A percentile compares a stretch with the other conserved stretches of the same genome.
Evolutionary conservation across 2,888 invertebrate genomes (phyloP).

Genomic region (Rotaria socialis): DNA sequence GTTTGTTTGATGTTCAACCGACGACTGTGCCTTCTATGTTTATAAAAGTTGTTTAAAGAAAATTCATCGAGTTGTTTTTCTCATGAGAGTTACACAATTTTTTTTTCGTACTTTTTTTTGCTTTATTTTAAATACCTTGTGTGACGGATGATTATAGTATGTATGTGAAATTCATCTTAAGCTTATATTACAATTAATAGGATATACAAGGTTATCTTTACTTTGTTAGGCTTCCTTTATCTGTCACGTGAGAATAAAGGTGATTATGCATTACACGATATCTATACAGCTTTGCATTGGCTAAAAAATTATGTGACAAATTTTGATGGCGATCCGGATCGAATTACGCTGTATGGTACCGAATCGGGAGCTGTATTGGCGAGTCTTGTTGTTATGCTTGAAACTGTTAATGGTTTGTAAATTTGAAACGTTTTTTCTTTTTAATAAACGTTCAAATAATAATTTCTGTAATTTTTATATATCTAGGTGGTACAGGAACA

Average conservation of each 20-base stretch:
- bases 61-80: background rate
- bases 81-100: background rate
- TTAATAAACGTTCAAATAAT: too few species aligned
- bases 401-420: slow-evolving; percentile 23
- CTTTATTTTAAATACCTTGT: background rate
- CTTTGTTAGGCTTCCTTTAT: slow-evolving; percentile 16
- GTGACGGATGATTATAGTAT: background rate
- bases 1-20: background rate
- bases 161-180: background rate
- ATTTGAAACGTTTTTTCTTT: background rate
- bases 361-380: slow-evolving; percentile 12
- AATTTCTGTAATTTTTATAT: too few species aligned
- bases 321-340: slow-evolving; percentile 30
- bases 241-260: slow-evolving; percentile 32
- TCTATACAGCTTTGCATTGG: slow-evolving; percentile 33
- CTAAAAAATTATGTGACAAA: slow-evolving; percentile 16
- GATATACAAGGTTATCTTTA: background rate
- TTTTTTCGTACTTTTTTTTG: background rate
- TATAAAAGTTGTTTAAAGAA: background rate
- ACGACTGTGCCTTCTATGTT: background rate
- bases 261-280: slow-evolving; percentile 35
- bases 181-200: background rate
- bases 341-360: slow-evolving; percentile 30
- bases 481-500: slow-evolving; percentile 12
- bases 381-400: slow-evolving; percentile 32